Percentiles rank a stretch among this genome's conserved stretches.
Conservation (phyloP, 2,113 vertebrate genomes). For the Sander lucioperca region DNA sequence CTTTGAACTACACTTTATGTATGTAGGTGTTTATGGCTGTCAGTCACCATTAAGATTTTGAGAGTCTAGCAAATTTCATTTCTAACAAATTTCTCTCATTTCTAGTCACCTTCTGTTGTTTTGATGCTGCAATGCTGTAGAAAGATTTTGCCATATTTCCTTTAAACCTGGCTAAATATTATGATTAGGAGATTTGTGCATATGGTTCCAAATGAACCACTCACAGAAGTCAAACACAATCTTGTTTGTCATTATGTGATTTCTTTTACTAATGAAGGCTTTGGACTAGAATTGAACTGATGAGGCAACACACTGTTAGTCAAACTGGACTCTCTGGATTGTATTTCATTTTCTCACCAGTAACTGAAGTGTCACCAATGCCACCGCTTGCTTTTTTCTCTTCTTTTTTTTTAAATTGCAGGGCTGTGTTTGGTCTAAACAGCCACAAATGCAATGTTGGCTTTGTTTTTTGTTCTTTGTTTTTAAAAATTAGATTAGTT, state of each 20-base stretch:
- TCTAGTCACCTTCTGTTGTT: constrained; percentile 65
- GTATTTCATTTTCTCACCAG: background rate
- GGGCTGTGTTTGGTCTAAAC: background rate
- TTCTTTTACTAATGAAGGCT: background rate
- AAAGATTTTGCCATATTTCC: constrained; percentile 43
- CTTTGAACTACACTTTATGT: constrained; percentile 78
- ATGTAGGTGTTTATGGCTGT: constrained; percentile 81
- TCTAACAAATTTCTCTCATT: constrained; percentile 47
- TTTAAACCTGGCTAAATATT: constrained; percentile 45
- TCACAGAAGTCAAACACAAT: background rate
- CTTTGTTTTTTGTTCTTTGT: background rate
- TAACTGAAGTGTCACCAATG: background rate
- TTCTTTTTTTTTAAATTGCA: background rate
- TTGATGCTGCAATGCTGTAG: constrained; percentile 39
- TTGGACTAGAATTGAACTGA: background rate
- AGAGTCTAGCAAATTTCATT: constrained; percentile 62
- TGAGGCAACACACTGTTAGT: background rate
- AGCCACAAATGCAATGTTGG: too few species aligned
- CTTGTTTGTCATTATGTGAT: background rate
- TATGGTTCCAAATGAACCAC: constrained; percentile 36
- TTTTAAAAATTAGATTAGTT: background rate
- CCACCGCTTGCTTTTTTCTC: background rate
- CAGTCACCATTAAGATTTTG: constrained; percentile 76
- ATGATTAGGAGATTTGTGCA: constrained; percentile 19
- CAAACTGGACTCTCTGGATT: background rate